phyloP scores from a whole-genome alignment of 2,113 vertebrate genomes.

The Hyaena hyaena region DNA sequence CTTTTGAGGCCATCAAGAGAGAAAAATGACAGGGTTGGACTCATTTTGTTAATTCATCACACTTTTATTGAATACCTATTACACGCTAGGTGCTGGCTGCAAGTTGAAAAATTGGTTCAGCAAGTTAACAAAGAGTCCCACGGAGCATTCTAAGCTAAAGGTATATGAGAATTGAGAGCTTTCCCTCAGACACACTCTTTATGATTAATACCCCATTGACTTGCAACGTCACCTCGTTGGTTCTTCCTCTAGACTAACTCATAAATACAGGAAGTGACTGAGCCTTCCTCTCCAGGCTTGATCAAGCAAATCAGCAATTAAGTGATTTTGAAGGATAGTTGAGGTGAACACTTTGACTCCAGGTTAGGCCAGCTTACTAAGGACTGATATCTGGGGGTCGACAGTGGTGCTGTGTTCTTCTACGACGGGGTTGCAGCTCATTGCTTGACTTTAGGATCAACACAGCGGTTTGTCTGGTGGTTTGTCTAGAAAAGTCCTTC shows the following conservation, averaged over 20 bases:
- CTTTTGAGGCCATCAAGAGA: not conserved
- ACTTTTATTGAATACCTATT: not conserved
- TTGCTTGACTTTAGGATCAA: not conserved
- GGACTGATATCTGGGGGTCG: not conserved
- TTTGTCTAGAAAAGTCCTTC: not conserved
- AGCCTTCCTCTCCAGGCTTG: not conserved
- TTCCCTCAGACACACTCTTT: not conserved
- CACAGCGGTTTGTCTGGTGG: not conserved
- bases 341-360: not conserved
- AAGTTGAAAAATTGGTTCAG: not conserved
- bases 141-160: not conserved
- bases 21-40: not conserved
- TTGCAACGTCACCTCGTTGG: not conserved
- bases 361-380: too few relatives aligned
- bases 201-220: not conserved
- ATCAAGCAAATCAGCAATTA: not conserved
- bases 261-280: not conserved
- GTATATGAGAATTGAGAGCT: not conserved
- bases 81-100: not conserved
- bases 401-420: not conserved
- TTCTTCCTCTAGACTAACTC: not conserved
- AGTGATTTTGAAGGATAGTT: not conserved
- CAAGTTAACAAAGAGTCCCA: not conserved
- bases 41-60: not conserved
- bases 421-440: not conserved